Conservation (phyloP, 2,797 vertebrate species). For the Ctenochaetus hawaiiensis region DNA sequence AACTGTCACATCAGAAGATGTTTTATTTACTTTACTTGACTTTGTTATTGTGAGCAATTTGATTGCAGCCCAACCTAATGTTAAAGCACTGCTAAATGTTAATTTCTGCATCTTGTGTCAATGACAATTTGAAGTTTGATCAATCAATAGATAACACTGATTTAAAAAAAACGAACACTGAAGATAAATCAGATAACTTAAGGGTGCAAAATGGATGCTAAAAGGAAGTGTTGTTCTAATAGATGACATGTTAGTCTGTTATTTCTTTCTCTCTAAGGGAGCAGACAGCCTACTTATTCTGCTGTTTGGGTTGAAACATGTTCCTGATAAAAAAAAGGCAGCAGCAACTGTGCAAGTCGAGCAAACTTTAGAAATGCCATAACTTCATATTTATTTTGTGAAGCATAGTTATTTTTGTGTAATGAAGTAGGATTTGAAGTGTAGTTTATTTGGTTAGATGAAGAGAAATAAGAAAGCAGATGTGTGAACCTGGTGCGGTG, state of each 20-base stretch:
- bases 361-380: conserved; percentile 19
- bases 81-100: conserved; percentile 11
- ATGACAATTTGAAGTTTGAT: conserved; percentile 61
- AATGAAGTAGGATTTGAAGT: conserved; percentile 3
- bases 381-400: conserved; percentile 8
- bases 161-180: conserved; percentile 43
- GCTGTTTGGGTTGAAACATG: conserved; percentile 44
- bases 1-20: neutral
- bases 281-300: conserved; percentile 48
- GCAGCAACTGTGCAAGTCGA: conserved; percentile 36
- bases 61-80: neutral
- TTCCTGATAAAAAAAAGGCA: conserved; percentile 57
- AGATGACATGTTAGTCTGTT: conserved; percentile 58
- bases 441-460: neutral
- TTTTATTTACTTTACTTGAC: conserved; percentile 3
- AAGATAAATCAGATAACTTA: conserved; percentile 55
- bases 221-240: conserved; percentile 47
- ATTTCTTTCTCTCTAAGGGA: conserved; percentile 37
- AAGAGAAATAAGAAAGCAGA: neutral
- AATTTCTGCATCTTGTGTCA: conserved; percentile 47
- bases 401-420: neutral
- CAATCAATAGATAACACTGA: conserved; percentile 56
- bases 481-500: neutral
- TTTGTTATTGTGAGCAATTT: conserved; percentile 5
- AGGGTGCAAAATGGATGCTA: conserved; percentile 44